These are phyloP conservation scores for Pandemis corylana DNA, from an alignment of 2,888 invertebrate genomes.

Conservation along the genomic window DNA sequence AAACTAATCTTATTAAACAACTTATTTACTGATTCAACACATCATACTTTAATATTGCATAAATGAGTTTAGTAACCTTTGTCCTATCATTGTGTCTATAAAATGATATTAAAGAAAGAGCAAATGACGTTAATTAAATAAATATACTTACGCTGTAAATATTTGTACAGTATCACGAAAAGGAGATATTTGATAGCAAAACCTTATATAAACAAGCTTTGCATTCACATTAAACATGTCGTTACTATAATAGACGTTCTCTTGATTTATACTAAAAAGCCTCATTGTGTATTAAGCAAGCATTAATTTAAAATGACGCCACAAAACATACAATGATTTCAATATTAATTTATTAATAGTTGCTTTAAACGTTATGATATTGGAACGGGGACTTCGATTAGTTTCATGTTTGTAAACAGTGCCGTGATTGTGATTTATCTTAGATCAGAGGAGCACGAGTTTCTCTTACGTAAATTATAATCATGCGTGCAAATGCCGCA, in stretches of 20 bases:
- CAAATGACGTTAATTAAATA: conserved; percentile 2
- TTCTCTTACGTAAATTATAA: not conserved
- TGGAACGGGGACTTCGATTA: not conserved
- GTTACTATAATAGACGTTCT: not conserved
- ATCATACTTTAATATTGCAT: too few relatives aligned
- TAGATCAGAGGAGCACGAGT: not conserved
- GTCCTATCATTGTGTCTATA: not conserved
- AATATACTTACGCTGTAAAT: not conserved
- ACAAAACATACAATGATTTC: not conserved
- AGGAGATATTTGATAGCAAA: not conserved
- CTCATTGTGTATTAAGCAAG: not conserved
- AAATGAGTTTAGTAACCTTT: too few relatives aligned
- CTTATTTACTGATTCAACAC: too few relatives aligned
- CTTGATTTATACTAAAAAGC: not conserved
- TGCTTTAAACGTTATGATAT: not conserved
- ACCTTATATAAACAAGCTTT: not conserved
- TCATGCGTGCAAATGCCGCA: not conserved
- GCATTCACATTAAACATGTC: not conserved
- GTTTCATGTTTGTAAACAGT: not conserved
- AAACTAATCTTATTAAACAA: too few relatives aligned
- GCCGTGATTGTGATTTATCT: not conserved
- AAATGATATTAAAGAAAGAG: not conserved
- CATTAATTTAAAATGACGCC: not conserved
- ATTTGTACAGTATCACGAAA: not conserved
- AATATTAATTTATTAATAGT: not conserved